These are phyloP conservation scores for Phorcus lineatus DNA, from an alignment of 2,888 invertebrate genomes.

Conservation along the genomic window DNA sequence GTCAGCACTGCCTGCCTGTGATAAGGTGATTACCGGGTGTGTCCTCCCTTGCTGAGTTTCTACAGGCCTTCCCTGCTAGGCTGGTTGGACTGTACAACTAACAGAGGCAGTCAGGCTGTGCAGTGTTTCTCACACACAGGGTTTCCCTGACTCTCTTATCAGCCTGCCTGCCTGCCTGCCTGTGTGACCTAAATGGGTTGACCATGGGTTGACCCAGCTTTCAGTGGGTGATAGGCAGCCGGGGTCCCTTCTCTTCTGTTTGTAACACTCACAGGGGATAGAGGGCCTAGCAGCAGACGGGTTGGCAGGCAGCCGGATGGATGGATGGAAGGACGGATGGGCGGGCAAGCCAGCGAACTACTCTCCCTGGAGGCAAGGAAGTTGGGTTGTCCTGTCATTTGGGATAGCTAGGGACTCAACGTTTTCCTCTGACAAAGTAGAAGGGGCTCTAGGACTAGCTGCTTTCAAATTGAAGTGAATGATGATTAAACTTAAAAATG, in stretches of 20 bases:
- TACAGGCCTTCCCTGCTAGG: not conserved
- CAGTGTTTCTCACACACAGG: not conserved
- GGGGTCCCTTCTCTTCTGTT: not conserved
- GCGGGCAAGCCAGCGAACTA: not conserved
- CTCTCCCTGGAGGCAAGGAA: not conserved
- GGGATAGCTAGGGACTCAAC: not conserved
- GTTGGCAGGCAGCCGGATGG: not conserved
- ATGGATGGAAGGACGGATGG: not conserved
- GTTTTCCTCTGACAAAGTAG: not conserved
- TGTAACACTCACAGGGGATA: too few relatives aligned
- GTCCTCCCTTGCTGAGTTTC: not conserved
- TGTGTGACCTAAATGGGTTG: not conserved
- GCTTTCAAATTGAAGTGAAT: too few relatives aligned
- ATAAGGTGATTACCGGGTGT: conserved; percentile 13
- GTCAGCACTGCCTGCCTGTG: not conserved
- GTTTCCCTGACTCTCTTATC: not conserved
- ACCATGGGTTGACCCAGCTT: conserved; percentile 10
- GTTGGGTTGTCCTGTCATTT: not conserved
- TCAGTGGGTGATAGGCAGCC: not conserved
- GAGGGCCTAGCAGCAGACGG: too few relatives aligned
- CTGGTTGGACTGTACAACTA: not conserved
- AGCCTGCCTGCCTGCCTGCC: not conserved
- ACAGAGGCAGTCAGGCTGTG: not conserved
- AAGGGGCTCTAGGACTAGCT: not conserved
- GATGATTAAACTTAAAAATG: too few relatives aligned